A percentile compares a stretch with the other conserved stretches of the same genome.
These are phyloP conservation scores for Ellobium chinense DNA, from an alignment of 2,888 invertebrate genomes.

Conservation along the genomic window DNA sequence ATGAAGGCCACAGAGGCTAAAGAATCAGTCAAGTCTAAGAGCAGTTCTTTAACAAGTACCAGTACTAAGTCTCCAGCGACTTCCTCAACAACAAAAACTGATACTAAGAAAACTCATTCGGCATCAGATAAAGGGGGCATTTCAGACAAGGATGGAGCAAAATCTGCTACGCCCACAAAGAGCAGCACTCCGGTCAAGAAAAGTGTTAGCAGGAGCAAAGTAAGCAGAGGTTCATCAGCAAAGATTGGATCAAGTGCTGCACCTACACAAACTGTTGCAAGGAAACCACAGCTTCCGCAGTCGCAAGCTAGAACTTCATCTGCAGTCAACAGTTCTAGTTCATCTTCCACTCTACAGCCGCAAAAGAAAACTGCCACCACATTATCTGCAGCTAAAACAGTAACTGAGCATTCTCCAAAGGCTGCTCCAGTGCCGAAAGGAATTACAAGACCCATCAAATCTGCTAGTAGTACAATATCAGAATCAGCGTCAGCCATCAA, in stretches of 20 bases:
- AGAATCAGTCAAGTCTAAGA: background rate
- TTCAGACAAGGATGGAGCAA: background rate
- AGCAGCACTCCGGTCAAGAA: background rate
- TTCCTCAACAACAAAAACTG: background rate
- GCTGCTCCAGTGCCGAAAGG: too few species aligned
- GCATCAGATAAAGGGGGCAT: background rate
- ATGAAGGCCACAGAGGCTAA: background rate
- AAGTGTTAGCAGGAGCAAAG: background rate
- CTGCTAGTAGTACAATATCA: background rate
- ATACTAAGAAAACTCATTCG: background rate
- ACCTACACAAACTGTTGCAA: background rate
- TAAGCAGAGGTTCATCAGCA: background rate
- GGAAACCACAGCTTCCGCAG: background rate
- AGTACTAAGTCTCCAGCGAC: background rate
- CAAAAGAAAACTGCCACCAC: background rate
- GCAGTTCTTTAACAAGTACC: background rate
- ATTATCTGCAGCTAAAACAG: too few species aligned
- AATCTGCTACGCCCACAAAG: background rate
- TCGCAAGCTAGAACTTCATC: background rate
- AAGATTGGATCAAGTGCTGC: background rate
- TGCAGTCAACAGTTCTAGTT: background rate
- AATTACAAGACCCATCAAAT: too few species aligned
- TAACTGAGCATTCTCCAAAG: too few species aligned
- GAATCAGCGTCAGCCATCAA: background rate
- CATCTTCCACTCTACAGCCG: background rate